phyloP scores from a whole-genome alignment of 2,888 invertebrate genomes.

The Salticus scenicus region DNA sequence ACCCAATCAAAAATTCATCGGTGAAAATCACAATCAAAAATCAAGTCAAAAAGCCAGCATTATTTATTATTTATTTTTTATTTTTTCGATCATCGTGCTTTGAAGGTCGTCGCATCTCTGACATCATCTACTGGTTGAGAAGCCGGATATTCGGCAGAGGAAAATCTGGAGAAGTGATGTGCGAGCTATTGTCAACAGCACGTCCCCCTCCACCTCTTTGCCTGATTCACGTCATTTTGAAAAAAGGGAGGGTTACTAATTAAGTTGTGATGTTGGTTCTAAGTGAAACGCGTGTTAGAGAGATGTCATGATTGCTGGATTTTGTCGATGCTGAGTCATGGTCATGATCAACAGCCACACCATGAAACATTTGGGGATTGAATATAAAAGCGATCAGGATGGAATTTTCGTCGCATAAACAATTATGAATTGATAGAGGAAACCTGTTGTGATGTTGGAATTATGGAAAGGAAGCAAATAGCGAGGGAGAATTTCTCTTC shows the following conservation, averaged over 20 bases:
- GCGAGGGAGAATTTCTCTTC: not conserved
- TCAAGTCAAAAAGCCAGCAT: too few relatives aligned
- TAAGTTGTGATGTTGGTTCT: slow-evolving; percentile 59
- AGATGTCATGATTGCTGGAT: not conserved
- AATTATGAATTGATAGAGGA: not conserved
- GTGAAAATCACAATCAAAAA: too few relatives aligned
- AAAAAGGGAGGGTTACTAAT: slow-evolving; percentile 43
- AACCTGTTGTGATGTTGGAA: too few relatives aligned
- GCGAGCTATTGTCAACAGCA: slow-evolving; percentile 48
- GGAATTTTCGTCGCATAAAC: not conserved
- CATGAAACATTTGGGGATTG: not conserved
- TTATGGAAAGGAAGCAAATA: not conserved
- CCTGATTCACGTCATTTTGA: not conserved
- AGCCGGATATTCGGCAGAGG: slow-evolving; percentile 20
- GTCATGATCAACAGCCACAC: not conserved
- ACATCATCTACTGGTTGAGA: slow-evolving; percentile 37
- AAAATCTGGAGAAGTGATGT: slow-evolving; percentile 26
- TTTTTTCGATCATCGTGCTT: too few relatives aligned
- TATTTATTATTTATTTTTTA: too few relatives aligned
- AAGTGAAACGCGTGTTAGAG: slow-evolving; percentile 35
- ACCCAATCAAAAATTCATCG: too few relatives aligned
- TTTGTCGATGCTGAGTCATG: slow-evolving; percentile 6
- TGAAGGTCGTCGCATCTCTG: slow-evolving; percentile 26
- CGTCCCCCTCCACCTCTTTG: not conserved
- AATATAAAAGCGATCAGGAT: not conserved